A percentile compares a stretch with the other conserved stretches of the same genome.
Evolutionary conservation across 2,797 vertebrate species (phyloP).

Genomic region (Psittacula derbiana): DNA sequence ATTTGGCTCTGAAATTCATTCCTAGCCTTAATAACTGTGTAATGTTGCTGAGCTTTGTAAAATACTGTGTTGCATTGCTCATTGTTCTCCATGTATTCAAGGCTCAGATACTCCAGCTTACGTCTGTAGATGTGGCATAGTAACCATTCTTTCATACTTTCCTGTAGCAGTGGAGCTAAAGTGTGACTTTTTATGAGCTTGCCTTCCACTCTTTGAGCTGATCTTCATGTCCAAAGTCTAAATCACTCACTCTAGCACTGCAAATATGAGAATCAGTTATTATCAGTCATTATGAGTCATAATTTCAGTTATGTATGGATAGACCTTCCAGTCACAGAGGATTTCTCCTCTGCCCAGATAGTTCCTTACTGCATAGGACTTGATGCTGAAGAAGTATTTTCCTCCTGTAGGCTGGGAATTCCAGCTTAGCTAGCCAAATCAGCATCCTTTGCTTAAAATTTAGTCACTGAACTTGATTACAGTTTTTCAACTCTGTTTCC

Average conservation of each 20-base stretch:
- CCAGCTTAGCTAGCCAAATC: not conserved
- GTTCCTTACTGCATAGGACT: accelerated
- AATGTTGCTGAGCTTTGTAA: not conserved
- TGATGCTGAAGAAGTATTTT: not conserved
- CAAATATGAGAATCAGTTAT: not conserved
- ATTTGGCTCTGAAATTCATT: not conserved
- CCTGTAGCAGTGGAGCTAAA: not conserved
- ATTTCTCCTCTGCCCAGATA: not conserved
- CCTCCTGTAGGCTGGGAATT: not conserved
- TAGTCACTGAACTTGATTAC: not conserved
- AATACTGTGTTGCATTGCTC: not conserved
- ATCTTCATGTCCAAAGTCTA: not conserved
- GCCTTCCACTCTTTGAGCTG: not conserved
- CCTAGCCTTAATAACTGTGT: not conserved
- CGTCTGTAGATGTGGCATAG: not conserved
- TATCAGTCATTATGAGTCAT: too few species aligned
- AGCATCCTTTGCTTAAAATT: not conserved
- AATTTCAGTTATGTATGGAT: not conserved
- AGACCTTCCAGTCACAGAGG: not conserved
- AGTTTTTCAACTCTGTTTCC: not conserved
- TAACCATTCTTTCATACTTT: not conserved
- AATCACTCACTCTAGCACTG: not conserved
- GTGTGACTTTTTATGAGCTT: not conserved
- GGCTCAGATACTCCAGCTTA: not conserved
- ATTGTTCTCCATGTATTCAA: accelerated